phyloP scores from a whole-genome alignment of 2,888 invertebrate genomes.

The Andrena haemorrhoa region DNA sequence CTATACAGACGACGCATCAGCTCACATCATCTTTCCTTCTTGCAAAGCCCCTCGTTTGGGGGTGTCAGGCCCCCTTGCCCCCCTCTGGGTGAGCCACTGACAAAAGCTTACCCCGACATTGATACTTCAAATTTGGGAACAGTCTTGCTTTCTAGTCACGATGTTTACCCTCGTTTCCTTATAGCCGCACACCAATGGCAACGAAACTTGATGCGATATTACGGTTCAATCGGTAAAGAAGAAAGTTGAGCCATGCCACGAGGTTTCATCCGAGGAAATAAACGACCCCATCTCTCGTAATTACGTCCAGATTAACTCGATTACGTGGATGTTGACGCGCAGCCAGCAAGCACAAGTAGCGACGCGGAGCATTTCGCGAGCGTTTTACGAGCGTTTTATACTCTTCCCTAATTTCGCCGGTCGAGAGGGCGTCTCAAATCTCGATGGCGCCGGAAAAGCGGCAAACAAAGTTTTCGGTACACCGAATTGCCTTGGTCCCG shows the following conservation, averaged over 20 bases:
- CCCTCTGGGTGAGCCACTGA: too few relatives aligned
- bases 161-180: background rate
- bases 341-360: background rate
- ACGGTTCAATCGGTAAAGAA: background rate
- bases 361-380: background rate
- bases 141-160: too few relatives aligned
- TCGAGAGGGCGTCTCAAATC: slow-evolving; percentile 21
- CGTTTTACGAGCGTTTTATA: slow-evolving; percentile 34
- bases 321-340: slow-evolving; percentile 65
- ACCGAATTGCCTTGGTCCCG: slow-evolving; percentile 47
- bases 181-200: background rate
- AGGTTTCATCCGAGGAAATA: slow-evolving; percentile 1
- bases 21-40: too few relatives aligned
- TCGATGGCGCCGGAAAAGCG: slow-evolving; percentile 63
- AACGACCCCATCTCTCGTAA: slow-evolving; percentile 47
- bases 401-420: slow-evolving; percentile 47
- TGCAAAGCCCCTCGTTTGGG: too few relatives aligned
- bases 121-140: too few relatives aligned
- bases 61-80: too few relatives aligned
- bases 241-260: background rate
- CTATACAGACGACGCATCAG: too few relatives aligned
- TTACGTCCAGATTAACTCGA: slow-evolving; percentile 77
- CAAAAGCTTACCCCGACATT: too few relatives aligned
- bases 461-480: slow-evolving; percentile 65
- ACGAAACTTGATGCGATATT: background rate